phyloP scores from a whole-genome alignment of 2,888 invertebrate species.

The Rhorus exstirpatorius region DNA sequence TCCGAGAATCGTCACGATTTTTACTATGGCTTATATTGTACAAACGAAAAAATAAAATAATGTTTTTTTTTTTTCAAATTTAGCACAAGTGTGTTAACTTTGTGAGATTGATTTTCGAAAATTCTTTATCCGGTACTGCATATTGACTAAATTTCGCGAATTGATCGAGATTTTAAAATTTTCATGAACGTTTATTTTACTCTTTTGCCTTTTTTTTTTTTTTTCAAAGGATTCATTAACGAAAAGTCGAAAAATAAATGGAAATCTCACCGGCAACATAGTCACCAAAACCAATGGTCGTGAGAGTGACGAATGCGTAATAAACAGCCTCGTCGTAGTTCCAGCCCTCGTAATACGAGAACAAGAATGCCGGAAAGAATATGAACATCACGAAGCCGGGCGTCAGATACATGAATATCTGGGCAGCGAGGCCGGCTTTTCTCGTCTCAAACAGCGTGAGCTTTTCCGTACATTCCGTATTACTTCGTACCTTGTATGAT shows the following conservation, averaged over 20 bases:
- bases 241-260: not conserved
- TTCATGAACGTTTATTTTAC: too few relatives aligned
- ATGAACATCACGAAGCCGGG: constrained; percentile 96
- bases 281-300: constrained; percentile 97
- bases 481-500: constrained; percentile 89
- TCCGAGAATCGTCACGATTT: not conserved
- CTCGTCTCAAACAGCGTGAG: constrained; percentile 84
- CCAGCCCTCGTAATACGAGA: constrained; percentile 95
- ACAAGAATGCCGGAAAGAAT: constrained; percentile 94
- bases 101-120: too few relatives aligned
- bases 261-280: constrained; percentile 92
- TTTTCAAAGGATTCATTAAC: too few relatives aligned
- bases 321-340: constrained; percentile 94
- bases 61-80: too few relatives aligned
- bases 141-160: too few relatives aligned
- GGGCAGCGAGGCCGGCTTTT: constrained; percentile 91
- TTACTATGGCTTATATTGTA: too few relatives aligned
- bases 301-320: constrained; percentile 94
- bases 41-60: not conserved
- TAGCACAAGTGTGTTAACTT: too few relatives aligned
- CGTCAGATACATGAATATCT: constrained; percentile 94
- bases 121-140: too few relatives aligned
- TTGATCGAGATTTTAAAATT: too few relatives aligned
- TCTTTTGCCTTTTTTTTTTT: not conserved
- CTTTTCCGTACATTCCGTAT: constrained; percentile 83